phyloP scores from a whole-genome alignment of 2,888 invertebrate species.

The Drosophila suboccidentalis region DNA sequence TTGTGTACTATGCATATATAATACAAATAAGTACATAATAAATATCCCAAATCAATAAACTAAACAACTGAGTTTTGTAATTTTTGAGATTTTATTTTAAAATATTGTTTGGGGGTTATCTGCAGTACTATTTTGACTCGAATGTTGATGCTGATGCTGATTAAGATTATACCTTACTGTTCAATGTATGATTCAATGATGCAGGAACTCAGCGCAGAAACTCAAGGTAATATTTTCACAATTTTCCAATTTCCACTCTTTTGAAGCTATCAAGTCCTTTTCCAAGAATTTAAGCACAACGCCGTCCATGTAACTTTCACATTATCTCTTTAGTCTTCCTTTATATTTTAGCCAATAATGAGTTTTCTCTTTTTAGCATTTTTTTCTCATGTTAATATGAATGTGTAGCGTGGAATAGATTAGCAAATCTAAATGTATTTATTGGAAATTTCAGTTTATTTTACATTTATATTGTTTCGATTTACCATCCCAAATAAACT shows the following conservation, averaged over 20 bases:
- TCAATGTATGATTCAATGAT: neutral
- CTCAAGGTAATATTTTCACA: neutral
- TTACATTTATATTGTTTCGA: conserved; percentile 48
- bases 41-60: conserved; percentile 22
- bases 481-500: conserved; percentile 27
- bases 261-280: neutral
- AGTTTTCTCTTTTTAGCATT: neutral
- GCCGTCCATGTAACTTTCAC: neutral
- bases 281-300: neutral
- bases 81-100: neutral
- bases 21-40: conserved; percentile 31
- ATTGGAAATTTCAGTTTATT: conserved; percentile 31
- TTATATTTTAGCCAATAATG: neutral
- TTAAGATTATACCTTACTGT: neutral
- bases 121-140: neutral
- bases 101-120: neutral
- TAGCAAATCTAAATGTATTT: conserved; percentile 3
- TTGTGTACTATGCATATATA: conserved; percentile 34
- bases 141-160: neutral
- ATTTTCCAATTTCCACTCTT: neutral
- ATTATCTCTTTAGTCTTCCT: neutral
- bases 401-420: neutral
- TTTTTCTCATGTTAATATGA: neutral
- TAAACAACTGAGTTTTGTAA: neutral
- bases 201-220: neutral